Percentiles rank a stretch among this genome's conserved stretches.
phyloP scores from a whole-genome alignment of 2,888 invertebrate genomes.

The Papilio gigon region DNA sequence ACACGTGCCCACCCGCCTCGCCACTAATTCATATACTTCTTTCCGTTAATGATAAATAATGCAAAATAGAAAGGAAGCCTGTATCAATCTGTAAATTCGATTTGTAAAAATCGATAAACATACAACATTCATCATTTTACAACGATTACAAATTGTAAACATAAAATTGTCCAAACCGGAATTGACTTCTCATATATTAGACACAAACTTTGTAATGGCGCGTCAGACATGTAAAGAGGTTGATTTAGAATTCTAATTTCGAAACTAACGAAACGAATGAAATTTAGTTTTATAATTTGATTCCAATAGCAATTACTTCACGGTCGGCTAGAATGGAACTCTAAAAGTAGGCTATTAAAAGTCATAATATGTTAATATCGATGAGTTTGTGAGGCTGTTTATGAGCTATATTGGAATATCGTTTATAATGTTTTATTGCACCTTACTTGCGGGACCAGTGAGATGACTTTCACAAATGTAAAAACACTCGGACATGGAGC shows the following conservation, averaged over 20 bases:
- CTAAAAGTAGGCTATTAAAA: conserved; percentile 31
- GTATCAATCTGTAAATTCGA: no score
- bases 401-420: conserved; percentile 25
- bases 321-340: conserved; percentile 30
- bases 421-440: conserved; percentile 23
- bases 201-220: conserved; percentile 31
- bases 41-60: background rate
- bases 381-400: conserved; percentile 21
- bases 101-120: background rate
- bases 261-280: conserved; percentile 39
- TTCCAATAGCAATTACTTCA: conserved; percentile 38
- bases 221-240: conserved; percentile 28
- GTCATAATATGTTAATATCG: conserved; percentile 39
- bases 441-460: background rate
- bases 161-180: conserved; percentile 14
- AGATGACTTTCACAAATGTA: background rate
- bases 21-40: background rate
- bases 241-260: conserved; percentile 40
- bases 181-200: conserved; percentile 26
- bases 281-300: conserved; percentile 38
- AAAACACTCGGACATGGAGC: background rate
- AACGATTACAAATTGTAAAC: conserved; percentile 13
- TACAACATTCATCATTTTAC: background rate
- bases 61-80: no score
- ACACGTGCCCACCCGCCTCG: conserved; percentile 32